Percentiles rank a stretch among this genome's conserved stretches.
These are phyloP conservation scores for Bungarus multicinctus DNA, from an alignment of 2,113 vertebrate genomes.

Conservation along the genomic window DNA sequence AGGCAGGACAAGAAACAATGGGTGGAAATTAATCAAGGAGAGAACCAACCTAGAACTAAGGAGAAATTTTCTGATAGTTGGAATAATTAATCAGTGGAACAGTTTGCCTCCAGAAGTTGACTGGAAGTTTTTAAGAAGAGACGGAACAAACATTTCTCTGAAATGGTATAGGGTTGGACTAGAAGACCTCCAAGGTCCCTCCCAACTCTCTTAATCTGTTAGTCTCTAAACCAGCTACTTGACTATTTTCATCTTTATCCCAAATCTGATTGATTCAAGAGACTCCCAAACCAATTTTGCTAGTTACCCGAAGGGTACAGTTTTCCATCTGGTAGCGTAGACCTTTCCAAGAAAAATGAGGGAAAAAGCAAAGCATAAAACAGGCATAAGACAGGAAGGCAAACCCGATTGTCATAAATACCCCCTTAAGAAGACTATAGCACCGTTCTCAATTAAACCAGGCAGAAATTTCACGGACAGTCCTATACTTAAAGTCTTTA, in stretches of 20 bases:
- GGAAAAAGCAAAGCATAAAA: not conserved
- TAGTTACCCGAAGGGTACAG: not conserved
- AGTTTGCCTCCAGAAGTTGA: not conserved
- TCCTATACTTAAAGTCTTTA: not conserved
- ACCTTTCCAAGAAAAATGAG: not conserved
- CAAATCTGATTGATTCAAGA: not conserved
- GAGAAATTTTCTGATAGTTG: not conserved
- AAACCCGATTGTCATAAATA: not conserved
- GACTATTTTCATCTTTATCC: not conserved
- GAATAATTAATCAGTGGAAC: not conserved
- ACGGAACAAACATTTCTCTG: not conserved
- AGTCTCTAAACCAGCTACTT: not conserved
- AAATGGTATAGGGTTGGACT: not conserved
- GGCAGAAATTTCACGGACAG: slow-evolving; percentile 1
- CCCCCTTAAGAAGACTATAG: not conserved
- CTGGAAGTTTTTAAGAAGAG: not conserved
- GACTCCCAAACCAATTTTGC: not conserved
- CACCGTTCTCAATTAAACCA: slow-evolving; percentile 6
- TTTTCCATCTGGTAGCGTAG: not conserved
- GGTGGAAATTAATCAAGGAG: not conserved
- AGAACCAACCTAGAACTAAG: not conserved
- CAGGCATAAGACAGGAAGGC: not conserved
- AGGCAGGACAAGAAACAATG: not conserved
- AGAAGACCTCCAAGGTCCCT: not conserved
- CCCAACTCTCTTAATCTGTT: not conserved